Evolutionary conservation across 2,113 vertebrate species (phyloP), one percentile per base, ranked within the genome.

Genomic region (Erinaceus europaeus): DNA sequence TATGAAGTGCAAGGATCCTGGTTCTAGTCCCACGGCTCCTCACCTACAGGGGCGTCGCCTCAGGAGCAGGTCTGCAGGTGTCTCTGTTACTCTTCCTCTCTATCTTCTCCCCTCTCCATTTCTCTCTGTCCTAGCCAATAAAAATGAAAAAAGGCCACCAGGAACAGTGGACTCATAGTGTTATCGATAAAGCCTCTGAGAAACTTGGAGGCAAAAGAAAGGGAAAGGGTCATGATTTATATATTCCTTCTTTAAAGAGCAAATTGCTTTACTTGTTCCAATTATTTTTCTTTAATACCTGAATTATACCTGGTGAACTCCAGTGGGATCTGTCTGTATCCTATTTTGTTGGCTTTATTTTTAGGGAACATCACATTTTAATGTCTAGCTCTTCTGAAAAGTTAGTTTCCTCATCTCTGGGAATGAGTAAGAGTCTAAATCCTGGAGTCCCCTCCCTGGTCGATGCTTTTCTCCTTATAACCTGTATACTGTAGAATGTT

Each of bases 381-480:
- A 88, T 5, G 38, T 50, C 9, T 9, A 50, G 6, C 73, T 52
- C 32, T 42, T 80, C 57, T 72, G 55, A 90, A 77, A 89, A 62
- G 23, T 78, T 38, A 40, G n/a, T 75, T 29, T 67, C 48, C 17
- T 80, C 48, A 29, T 72, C 6, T 50, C 48, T 67, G 29, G 68
- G n/a, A 85, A 34, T 86, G 64, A 89, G 92, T 82, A 72, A 67
- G 40, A 88, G 69, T 4, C 34, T 59, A 34, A 61, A 40, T 62
- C 21, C n/a, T 68, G 46, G 86, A 62, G 40, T 71, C 15, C 9
- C n/a, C 29, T 46, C n/a, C n/a, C n/a, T n/a, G n/a, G 8, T 68
- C 29, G 42, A 0, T 77, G 25, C 55, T 74, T 76, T 72, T 4
- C 18, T 91, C 20, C 20, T 53, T 79, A 1, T 5, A 71, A 73